These are phyloP conservation scores for Oxyura jamaicensis DNA, from an alignment of 2,113 vertebrate genomes.

Conservation along the genomic window DNA sequence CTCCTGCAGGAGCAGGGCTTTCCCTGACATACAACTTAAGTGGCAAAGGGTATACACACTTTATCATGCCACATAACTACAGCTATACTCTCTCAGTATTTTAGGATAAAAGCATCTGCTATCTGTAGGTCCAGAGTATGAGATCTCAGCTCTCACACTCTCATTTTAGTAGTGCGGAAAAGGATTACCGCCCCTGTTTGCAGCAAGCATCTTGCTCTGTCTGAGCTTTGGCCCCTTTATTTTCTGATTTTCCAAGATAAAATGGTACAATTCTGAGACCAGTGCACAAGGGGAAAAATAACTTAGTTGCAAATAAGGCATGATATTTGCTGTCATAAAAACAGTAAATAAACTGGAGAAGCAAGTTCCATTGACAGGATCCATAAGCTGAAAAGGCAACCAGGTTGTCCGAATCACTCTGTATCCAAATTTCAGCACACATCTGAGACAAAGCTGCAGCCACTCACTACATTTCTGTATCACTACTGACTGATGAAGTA, in stretches of 20 bases:
- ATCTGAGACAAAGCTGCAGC: not conserved
- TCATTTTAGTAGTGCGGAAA: not conserved
- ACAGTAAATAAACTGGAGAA: not conserved
- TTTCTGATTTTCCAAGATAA: not conserved
- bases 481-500: not conserved
- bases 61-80: rapidly evolving
- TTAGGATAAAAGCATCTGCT: not conserved
- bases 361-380: not conserved
- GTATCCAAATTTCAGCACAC: not conserved
- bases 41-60: not conserved
- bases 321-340: not conserved
- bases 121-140: not conserved
- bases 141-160: not conserved
- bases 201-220: not conserved
- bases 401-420: not conserved
- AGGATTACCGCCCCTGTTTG: not conserved
- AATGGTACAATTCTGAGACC: not conserved
- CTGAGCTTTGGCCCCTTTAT: not conserved
- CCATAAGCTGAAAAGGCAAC: not conserved
- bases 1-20: not conserved
- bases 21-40: not conserved
- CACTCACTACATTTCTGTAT: not conserved
- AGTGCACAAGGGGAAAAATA: not conserved
- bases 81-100: rapidly evolving
- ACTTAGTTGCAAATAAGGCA: conserved; percentile 27